phyloP scores from a whole-genome alignment of 2,888 invertebrate genomes.

The Daptonema setosum region DNA sequence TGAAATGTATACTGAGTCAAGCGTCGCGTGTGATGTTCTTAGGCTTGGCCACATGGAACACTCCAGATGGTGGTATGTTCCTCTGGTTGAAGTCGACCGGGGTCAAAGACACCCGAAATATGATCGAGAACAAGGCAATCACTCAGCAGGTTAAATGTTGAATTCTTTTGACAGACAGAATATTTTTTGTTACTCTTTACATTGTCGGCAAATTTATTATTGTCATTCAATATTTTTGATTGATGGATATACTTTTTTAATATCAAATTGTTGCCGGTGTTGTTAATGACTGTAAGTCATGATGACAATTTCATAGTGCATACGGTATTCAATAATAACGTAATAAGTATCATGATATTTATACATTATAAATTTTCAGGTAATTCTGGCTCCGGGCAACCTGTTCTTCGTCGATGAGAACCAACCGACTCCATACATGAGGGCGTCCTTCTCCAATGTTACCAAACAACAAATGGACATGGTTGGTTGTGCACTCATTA shows the following conservation, averaged over 20 bases:
- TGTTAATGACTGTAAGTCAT: too few species aligned
- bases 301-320: too few species aligned
- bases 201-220: too few species aligned
- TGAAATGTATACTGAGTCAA: too few species aligned
- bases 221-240: neutral
- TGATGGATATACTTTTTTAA: too few species aligned
- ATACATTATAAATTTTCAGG: slow-evolving; percentile 7
- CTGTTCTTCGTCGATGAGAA: slow-evolving; percentile 45
- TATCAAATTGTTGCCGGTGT: too few species aligned
- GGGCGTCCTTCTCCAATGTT: slow-evolving; percentile 50
- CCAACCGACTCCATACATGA: slow-evolving; percentile 43
- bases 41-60: slow-evolving; percentile 44
- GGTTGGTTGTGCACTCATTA: slow-evolving; percentile 14
- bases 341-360: neutral
- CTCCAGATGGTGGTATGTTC: slow-evolving; percentile 53
- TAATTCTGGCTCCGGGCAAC: slow-evolving; percentile 46
- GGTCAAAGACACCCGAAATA: slow-evolving; percentile 47
- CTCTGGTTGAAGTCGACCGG: slow-evolving; percentile 46
- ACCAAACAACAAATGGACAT: slow-evolving; percentile 42
- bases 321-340: neutral
- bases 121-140: slow-evolving; percentile 48
- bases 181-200: too few species aligned
- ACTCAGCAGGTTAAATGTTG: slow-evolving; percentile 41
- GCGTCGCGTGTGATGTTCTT: too few species aligned
- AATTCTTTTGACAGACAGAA: slow-evolving; percentile 10